A percentile compares a stretch with the other conserved stretches of the same genome.
phyloP scores from a whole-genome alignment of 2,113 vertebrate genomes.

The Bos indicus region DNA sequence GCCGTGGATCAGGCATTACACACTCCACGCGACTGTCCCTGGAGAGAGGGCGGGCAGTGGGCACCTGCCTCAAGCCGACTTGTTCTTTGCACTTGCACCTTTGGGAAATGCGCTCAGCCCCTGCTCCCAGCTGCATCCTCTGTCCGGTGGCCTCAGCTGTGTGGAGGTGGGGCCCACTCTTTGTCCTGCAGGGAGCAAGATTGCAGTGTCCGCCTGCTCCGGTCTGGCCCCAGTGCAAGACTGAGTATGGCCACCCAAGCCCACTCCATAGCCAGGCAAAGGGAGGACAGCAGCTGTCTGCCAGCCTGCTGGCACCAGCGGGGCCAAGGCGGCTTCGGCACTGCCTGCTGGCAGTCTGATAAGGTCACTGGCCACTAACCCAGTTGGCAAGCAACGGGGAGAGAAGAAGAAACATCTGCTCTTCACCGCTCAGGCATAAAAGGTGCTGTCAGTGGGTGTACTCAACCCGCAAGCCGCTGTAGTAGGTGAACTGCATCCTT shows the following conservation, averaged over 20 bases:
- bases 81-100: neutral
- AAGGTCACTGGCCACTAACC: neutral
- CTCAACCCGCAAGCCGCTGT: neutral
- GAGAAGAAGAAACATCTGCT: neutral
- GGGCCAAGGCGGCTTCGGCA: neutral
- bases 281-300: neutral
- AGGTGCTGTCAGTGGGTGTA: neutral
- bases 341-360: neutral
- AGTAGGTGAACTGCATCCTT: rapidly evolving
- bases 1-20: rapidly evolving
- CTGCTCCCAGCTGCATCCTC: neutral
- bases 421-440: rapidly evolving
- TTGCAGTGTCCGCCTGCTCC: neutral
- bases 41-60: neutral
- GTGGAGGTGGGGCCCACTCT: neutral
- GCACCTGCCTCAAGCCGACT: neutral
- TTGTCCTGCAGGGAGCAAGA: neutral
- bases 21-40: rapidly evolving
- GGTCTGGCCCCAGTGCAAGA: neutral
- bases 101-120: neutral
- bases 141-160: neutral
- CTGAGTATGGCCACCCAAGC: neutral
- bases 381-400: neutral
- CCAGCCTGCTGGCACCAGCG: neutral
- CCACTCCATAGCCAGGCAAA: neutral